Evolutionary conservation across 1,140 invertebrate species (phyloP), one percentile per base, ranked within the genome.

Genomic region (Cephus cinctus): DNA sequence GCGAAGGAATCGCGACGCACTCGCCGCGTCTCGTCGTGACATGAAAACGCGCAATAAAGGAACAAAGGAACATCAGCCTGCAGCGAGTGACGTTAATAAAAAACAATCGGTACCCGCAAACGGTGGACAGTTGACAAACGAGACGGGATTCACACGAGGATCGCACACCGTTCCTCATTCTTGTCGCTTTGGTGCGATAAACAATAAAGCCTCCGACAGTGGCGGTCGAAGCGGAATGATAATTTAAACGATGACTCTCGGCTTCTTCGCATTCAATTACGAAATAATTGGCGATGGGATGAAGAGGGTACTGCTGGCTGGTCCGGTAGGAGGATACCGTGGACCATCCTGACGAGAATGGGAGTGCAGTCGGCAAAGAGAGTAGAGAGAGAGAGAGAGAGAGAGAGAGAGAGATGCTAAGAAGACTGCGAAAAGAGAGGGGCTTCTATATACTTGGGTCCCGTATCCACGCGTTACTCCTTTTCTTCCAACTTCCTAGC

Each of bases 281-380:
- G 69, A 64, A 72, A 73, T 71, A 75, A 75, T 69, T 69, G 70
- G 67, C 63, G 66, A n/a, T n/a, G n/a, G n/a, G n/a, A n/a, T n/a
- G 52, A 53, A 48, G 49, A 50, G 56, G 47, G 50, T 54, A n/a
- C n/a, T n/a, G n/a, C n/a, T n/a, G n/a, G n/a, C n/a, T n/a, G n/a
- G n/a, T n/a, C n/a, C n/a, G n/a, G n/a, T n/a, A n/a, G n/a, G n/a
- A 59, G 42, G 23, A 43, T 27, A 11, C 14, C 35, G 36, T 11
- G 43, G 36, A 43, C 21, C 43, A 16, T 20, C 8, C 18, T 20
- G 2, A 40, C 40, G 31, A 19, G 36, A 43, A 48, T 23, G 21
- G 25, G 39, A 47, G 47, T n/a, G 35, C 39, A 42, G 38, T 18
- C 35, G n/a, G 39, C 30, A 36, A 16, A 23, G 30, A 54, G 38